phyloP scores from a whole-genome alignment of 2,797 vertebrate species.

The Meda fulgida region DNA sequence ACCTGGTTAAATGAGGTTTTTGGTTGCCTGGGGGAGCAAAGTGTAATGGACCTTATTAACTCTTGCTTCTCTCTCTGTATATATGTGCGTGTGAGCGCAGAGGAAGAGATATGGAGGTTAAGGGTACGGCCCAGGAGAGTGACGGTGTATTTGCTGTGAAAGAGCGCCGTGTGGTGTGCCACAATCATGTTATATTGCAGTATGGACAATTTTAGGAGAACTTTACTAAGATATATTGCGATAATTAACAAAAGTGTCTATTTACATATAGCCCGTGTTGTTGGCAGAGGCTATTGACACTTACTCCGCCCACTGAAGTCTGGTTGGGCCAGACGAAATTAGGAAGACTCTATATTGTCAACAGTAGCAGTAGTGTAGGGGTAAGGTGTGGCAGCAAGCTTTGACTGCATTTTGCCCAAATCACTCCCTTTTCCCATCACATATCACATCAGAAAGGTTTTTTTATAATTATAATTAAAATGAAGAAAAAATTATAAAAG shows the following conservation, averaged over 20 bases:
- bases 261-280: neutral
- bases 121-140: constrained; percentile 47
- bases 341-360: too few relatives aligned
- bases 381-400: too few relatives aligned
- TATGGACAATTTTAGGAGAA: neutral
- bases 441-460: too few relatives aligned
- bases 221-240: neutral
- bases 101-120: constrained; percentile 47
- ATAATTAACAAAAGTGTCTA: neutral
- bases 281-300: neutral
- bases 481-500: too few relatives aligned
- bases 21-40: constrained; percentile 77
- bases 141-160: constrained; percentile 27
- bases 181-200: neutral
- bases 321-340: too few relatives aligned
- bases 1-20: constrained; percentile 81
- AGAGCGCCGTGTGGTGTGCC: neutral
- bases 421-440: too few relatives aligned
- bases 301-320: neutral
- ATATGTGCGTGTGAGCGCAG: constrained; percentile 46
- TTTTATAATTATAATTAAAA: rapidly evolving
- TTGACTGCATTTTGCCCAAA: neutral
- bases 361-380: too few relatives aligned
- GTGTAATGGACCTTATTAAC: constrained; percentile 80
- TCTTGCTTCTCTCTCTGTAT: constrained; percentile 63